phyloP scores from a whole-genome alignment of 2,797 vertebrate species.

The Octomys mimax region DNA sequence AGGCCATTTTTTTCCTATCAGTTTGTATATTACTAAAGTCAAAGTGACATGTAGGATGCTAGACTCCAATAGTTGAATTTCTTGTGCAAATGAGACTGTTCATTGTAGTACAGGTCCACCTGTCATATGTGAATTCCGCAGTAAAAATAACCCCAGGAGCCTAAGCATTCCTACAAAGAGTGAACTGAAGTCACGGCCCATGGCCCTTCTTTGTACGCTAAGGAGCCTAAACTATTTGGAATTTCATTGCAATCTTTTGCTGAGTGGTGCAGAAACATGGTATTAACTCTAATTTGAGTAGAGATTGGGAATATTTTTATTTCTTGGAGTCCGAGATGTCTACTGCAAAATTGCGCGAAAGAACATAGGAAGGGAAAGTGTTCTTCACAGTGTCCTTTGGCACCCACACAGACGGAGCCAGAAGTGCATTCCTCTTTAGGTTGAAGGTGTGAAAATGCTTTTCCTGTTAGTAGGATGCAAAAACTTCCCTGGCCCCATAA shows the following conservation, averaged over 20 bases:
- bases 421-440: slow-evolving; percentile 67
- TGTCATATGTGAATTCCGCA: slow-evolving; percentile 75
- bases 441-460: slow-evolving; percentile 54
- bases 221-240: slow-evolving; percentile 60
- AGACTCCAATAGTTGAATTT: slow-evolving; percentile 69
- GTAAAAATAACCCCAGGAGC: slow-evolving; percentile 62
- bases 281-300: slow-evolving; percentile 77
- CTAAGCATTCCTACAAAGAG: slow-evolving; percentile 69
- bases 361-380: slow-evolving; percentile 65
- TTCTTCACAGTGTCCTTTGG: slow-evolving; percentile 65
- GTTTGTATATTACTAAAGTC: slow-evolving; percentile 79
- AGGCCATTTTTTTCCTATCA: slow-evolving; percentile 82
- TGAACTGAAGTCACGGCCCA: slow-evolving; percentile 63
- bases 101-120: slow-evolving; percentile 68
- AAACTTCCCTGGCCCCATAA: slow-evolving; percentile 78
- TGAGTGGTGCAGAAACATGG: slow-evolving; percentile 77
- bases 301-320: slow-evolving; percentile 82
- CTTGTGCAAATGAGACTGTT: slow-evolving; percentile 67
- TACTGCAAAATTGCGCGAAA: slow-evolving; percentile 73
- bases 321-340: slow-evolving; percentile 81
- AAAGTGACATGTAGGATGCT: slow-evolving; percentile 80
- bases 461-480: slow-evolving; percentile 76
- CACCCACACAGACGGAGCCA: slow-evolving; percentile 49
- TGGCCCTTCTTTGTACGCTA: slow-evolving; percentile 43
- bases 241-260: slow-evolving; percentile 75